Evolutionary conservation across 2,797 vertebrate species (phyloP), one percentile per base, ranked within the genome.

Genomic region (Microctenopoma lineatum): DNA sequence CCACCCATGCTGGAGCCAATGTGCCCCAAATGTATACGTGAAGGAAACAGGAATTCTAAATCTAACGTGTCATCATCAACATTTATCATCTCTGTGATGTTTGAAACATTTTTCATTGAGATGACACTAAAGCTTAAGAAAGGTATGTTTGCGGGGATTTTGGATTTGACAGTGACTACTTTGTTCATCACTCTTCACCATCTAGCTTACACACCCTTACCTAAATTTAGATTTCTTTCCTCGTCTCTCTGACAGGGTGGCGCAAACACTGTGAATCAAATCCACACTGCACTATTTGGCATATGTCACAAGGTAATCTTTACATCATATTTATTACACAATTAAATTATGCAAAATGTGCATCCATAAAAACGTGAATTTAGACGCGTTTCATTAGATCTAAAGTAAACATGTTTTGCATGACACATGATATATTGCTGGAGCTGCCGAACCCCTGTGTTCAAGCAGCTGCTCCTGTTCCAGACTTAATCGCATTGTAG

Each of bases 391-490:
- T 2, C 3, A 34, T 34, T 34, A 9, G 32, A 34, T 34, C 2
- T 2, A 34, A 34, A 34, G 32, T 9, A 34, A 34, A 34, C 32
- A 34, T 34, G 32, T 32, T 5, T 32, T 32, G 29, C 29, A 5
- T 32, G 29, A 5, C 29, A 32, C 7, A 32, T 34, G 32, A 34
- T 7, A 34, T 34, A 34, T 34, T 34, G 9, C 7, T 34, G 32
- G 32, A 34, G 32, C 7, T 34, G 32, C 46, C 38, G 66, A 25
- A 36, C 9, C 8, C 1, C 39, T 10, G 10, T 47, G 39, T 53
- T 27, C 26, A 18, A 70, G 51, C 58, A 52, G 60, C 74, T 52
- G 66, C 62, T 66, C 42, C n/a, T 53, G 52, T 75, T 59, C 16
- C 52, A 51, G 38, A 42, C 6, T 66, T 70, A 73, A 73, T 68